Base-by-base conservation (phyloP, 2,113 vertebrate genomes). In the Girardinichthys multiradiatus region DNA sequence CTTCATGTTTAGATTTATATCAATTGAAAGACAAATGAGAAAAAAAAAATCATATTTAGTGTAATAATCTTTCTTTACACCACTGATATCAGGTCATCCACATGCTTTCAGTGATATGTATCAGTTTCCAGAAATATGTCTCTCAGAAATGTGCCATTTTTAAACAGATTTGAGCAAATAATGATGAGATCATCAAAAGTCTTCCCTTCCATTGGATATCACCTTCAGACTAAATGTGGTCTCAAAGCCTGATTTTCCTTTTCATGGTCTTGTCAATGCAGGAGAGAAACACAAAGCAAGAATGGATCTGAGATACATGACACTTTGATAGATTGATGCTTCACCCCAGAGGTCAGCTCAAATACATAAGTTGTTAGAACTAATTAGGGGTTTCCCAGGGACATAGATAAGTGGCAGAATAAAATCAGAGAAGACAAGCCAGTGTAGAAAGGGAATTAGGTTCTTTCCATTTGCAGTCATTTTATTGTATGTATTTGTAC, bases 271-370 rank as follows among this genome's bases (percentile, higher is more conserved):
- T 37, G 59, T 61, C 33, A 21, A 61, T 21, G 35, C 14, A 0
- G 29, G 64, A 3, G 63, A 33, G 29, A 51, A 4, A n/a, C 29
- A 66, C 87, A 83, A 86, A 89, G 89, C 91, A 89, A 77, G 92
- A 92, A 92, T 94, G 94, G 91, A 91, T 94, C 93, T 91, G 91
- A 93, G 91, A 92, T 93, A 80, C 85, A 90, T 89, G 93, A 92
- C 95, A 95, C 87, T 90, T 45, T 88, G 72, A 79, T 67, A 2
- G 95, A 97, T 96, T 95, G 94, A 95, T 94, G 93, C 94, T 93
- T 95, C 93, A 95, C 95, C 96, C 72, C 80, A 87, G 91, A 94
- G 95, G 95, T 95, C 94, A 95, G 81, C 90, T 90, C 87, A 95
- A 95, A 96, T 93, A 95, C 61, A 93, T 94, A 87, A 92, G 92